A percentile compares a stretch with the other conserved stretches of the same genome.
phyloP scores from a whole-genome alignment of 2,797 vertebrate genomes.

The Spea hammondii region DNA sequence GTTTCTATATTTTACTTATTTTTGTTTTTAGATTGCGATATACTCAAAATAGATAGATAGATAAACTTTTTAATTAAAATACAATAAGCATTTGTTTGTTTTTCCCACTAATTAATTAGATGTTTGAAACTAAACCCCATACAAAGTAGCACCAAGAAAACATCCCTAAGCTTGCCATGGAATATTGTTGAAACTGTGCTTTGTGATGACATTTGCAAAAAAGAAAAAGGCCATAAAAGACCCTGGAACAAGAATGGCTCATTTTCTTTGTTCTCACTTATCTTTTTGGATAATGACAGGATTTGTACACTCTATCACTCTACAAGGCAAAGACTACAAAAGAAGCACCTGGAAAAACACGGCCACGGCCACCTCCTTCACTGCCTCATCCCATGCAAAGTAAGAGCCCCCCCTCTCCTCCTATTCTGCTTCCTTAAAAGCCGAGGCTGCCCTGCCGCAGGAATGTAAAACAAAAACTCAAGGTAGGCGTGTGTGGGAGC shows the following conservation, averaged over 20 bases:
- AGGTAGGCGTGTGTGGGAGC: conserved; percentile 58
- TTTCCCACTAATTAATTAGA: background rate
- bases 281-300: conserved; percentile 63
- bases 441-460: conserved; percentile 61
- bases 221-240: conserved; percentile 50
- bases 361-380: conserved; percentile 61
- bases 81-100: background rate
- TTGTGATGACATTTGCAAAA: conserved; percentile 41
- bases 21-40: no score
- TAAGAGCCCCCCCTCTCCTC: conserved; percentile 50
- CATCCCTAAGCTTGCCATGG: background rate
- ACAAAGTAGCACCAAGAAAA: background rate
- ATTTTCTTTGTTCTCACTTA: conserved; percentile 61
- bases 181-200: conserved; percentile 16
- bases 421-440: conserved; percentile 67
- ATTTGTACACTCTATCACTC: conserved; percentile 59
- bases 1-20: no score
- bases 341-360: conserved; percentile 78
- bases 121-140: background rate
- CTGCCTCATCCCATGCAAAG: conserved; percentile 23
- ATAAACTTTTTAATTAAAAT: no score
- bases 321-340: conserved; percentile 73
- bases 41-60: no score
- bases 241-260: conserved; percentile 40
- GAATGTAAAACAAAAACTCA: conserved; percentile 74